Evolutionary conservation across 2,797 vertebrate genomes (phyloP), one percentile per base, ranked within the genome.

Genomic region (Anguilla anguilla): DNA sequence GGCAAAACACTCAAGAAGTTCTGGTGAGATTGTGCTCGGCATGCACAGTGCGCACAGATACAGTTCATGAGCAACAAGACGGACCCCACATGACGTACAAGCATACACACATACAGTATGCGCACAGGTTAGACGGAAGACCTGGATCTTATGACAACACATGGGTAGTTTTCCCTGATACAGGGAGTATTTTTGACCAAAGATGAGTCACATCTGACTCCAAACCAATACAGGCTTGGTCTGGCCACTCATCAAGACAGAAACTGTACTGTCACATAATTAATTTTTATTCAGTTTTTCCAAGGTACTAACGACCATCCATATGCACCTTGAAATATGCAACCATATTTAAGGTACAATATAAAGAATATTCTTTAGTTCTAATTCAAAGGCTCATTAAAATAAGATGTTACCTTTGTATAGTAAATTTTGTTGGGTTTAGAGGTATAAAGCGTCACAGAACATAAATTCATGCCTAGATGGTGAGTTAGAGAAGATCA

Each of bases 181-280:
- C 31, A 17, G 51, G 67, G 51, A 79, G 69, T n/a, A 82, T 79
- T 61, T 53, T n/a, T 57, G 55, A 57, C 39, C 57, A 55, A 31
- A 69, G 67, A 69, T 67, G 28, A 72, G 81, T 51, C 39, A 83
- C n/a, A 83, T 61, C 82, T 87, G 55, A 64, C 28, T 57, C 43
- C 67, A 84, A 84, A 64, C 87, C 82, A 87, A 57, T 84, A 87
- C 19, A 74, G 28, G 81, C 13, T 61, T 84, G 59, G 86, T 35
- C 61, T 49, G 7, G 83, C n/a, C 25, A 64, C 43, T 82, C 72
- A 82, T 82, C 79, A 46, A 51, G 79, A 82, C 53, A 86, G 35
- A 83, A 2, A 82, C 74, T 25, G 79, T 49, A 82, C 79, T 82
- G 22, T 82, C 79, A 49, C 46, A 82, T n/a, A 49, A 11, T 49